Evolutionary conservation across 1,140 invertebrate species (phyloP).

Genomic region (Choristoneura fumiferana): DNA sequence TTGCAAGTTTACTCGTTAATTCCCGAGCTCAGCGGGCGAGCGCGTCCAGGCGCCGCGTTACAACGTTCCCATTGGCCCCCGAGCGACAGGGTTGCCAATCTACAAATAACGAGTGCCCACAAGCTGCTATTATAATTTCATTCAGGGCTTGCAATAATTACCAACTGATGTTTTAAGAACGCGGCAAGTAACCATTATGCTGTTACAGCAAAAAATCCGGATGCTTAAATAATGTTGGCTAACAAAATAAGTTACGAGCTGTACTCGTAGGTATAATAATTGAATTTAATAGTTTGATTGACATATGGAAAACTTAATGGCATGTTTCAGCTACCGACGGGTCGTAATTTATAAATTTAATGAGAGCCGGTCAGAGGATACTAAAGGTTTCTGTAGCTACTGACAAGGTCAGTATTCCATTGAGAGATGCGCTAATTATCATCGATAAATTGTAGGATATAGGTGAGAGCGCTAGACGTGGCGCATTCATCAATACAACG

Average conservation of each 20-base stretch:
- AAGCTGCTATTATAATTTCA: slow-evolving; percentile 60
- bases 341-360: slow-evolving; percentile 12
- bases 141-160: slow-evolving; percentile 48
- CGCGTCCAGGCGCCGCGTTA: slow-evolving; percentile 63
- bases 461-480: slow-evolving; percentile 59
- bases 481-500: slow-evolving; percentile 74
- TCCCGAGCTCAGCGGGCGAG: slow-evolving; percentile 54
- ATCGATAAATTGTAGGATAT: slow-evolving; percentile 32
- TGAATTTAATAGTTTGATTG: slow-evolving; percentile 18
- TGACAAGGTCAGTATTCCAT: slow-evolving; percentile 16
- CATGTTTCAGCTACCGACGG: not conserved
- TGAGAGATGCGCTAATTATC: slow-evolving; percentile 17
- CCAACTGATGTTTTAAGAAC: slow-evolving; percentile 34
- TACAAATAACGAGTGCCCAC: slow-evolving; percentile 52
- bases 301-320: slow-evolving; percentile 7
- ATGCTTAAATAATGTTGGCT: slow-evolving; percentile 17
- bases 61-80: slow-evolving; percentile 61
- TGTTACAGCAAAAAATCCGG: slow-evolving; percentile 19
- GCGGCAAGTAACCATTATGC: slow-evolving; percentile 31
- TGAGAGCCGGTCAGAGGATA: not conserved
- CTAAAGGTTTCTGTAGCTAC: slow-evolving; percentile 9
- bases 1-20: slow-evolving; percentile 16
- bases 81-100: slow-evolving; percentile 65
- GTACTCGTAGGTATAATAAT: slow-evolving; percentile 4
- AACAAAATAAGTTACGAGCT: slow-evolving; percentile 13